Conservation (phyloP, 2,113 vertebrate genomes). For the Xiphias gladius region DNA sequence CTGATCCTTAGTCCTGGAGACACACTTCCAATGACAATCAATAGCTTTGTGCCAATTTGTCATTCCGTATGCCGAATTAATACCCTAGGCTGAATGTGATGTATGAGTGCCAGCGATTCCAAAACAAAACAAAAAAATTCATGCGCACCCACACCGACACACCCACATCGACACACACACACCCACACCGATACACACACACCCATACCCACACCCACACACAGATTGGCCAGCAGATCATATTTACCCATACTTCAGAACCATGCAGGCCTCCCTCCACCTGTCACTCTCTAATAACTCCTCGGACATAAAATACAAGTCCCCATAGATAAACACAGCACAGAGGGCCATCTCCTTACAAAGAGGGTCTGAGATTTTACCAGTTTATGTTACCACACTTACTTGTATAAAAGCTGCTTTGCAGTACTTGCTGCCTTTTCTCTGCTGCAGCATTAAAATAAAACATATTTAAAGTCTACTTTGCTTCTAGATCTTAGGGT, state of each 20-base stretch:
- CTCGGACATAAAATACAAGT: not conserved
- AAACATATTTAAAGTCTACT: not conserved
- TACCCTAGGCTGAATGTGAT: not conserved
- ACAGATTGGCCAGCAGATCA: not conserved
- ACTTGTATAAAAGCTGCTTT: not conserved
- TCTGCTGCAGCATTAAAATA: not conserved
- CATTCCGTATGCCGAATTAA: not conserved
- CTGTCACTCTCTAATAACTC: conserved; percentile 22
- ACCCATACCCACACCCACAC: not conserved
- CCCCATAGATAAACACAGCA: not conserved
- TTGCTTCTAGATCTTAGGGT: too few species aligned
- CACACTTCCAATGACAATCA: not conserved
- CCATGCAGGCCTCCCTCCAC: conserved; percentile 2
- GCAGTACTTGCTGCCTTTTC: not conserved
- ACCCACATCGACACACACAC: too few species aligned
- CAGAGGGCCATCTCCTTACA: not conserved
- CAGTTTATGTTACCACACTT: not conserved
- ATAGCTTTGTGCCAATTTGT: conserved; percentile 21
- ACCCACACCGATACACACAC: not conserved
- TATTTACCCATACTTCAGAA: conserved; percentile 14
- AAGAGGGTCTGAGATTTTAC: not conserved
- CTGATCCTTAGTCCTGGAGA: conserved; percentile 14
- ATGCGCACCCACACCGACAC: not conserved
- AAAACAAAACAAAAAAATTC: not conserved
- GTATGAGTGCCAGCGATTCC: not conserved